Base-by-base conservation (phyloP, 2,797 vertebrate species). In the Darevskia mixta region DNA sequence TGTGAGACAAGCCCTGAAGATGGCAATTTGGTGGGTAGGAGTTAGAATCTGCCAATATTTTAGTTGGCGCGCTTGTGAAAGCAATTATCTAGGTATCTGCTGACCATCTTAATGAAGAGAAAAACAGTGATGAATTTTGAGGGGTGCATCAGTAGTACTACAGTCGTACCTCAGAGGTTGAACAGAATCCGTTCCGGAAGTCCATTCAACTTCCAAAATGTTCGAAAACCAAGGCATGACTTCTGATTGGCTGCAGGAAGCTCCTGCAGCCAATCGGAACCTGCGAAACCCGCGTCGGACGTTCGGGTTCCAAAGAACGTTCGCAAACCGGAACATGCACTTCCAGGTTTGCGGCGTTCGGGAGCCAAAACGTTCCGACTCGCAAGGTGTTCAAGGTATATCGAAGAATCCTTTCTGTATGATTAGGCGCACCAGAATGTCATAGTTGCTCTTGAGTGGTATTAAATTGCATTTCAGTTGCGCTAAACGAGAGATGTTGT, bases 401-500 rank as follows among this genome's bases (percentile, higher is more conserved):
- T 13, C 11, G 4, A 9, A 23, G 1, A 58, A 66, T 8, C 71
- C 82, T 38, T 61, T 82, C 10, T 2, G 43, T 82, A 72, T n/a
- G 35, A 61, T 20, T 55, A 32, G 2, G 3, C 0, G 0, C 27
- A 86, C 45, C 79, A 67, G 67, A 64, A 49, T 29, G 11, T 2
- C 69, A 32, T 49, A 87, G 61, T 35, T 77, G 38, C 13, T n/a
- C 83, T 27, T 35, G 79, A 81, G 55, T 29, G 88, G 58, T 58
- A 90, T 2, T 92, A 91, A 89, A 86, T 87, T 87, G 10, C n/a
- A 38, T 72, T 86, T 79, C n/a, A 45, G 13, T 85, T 66, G 20
- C 2, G 3, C 8, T 58, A 55, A 41, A 32, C 66, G 29, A 67
- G 58, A 89, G 82, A n/a, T 23, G 23, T n/a, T 91, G 89, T 85